phyloP scores from a whole-genome alignment of 2,888 invertebrate genomes.

The Noctua fimbriata region DNA sequence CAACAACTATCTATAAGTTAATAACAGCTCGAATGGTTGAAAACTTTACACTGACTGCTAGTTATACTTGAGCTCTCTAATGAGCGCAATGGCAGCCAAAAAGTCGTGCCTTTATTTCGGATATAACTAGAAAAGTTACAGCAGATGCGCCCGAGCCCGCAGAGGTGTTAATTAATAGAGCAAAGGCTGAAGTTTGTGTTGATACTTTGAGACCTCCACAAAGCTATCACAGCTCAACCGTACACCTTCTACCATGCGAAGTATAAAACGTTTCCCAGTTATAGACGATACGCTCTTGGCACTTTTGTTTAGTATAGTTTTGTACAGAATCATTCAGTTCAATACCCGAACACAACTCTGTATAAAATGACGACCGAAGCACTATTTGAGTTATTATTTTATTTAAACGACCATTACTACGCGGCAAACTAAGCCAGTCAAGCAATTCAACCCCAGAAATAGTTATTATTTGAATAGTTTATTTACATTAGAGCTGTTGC shows the following conservation, averaged over 20 bases:
- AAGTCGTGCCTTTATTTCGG: conserved; percentile 35
- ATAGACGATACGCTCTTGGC: not conserved
- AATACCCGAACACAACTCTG: conserved; percentile 7
- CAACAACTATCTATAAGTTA: conserved; percentile 26
- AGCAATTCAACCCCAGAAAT: conserved; percentile 40
- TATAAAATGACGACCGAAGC: conserved; percentile 19
- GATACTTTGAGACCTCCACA: conserved; percentile 11
- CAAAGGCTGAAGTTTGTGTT: conserved; percentile 30
- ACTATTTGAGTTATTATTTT: conserved; percentile 47
- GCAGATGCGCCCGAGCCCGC: conserved; percentile 21
- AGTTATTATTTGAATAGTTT: conserved; percentile 42
- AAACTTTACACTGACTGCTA: conserved; percentile 36
- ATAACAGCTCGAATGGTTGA: conserved; percentile 28
- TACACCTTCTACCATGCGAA: not conserved
- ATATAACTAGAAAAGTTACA: conserved; percentile 36
- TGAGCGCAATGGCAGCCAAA: conserved; percentile 26
- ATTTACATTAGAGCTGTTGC: conserved; percentile 37
- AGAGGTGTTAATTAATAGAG: conserved; percentile 46
- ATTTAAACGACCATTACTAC: conserved; percentile 44
- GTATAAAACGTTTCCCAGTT: not conserved
- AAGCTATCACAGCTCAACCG: not conserved
- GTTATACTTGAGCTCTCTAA: conserved; percentile 32
- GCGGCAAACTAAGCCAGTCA: conserved; percentile 32
- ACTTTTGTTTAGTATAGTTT: conserved; percentile 15
- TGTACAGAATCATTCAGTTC: conserved; percentile 10